Conservation (phyloP, 2,888 invertebrate genomes). For the Mycalesis mineus region DNA sequence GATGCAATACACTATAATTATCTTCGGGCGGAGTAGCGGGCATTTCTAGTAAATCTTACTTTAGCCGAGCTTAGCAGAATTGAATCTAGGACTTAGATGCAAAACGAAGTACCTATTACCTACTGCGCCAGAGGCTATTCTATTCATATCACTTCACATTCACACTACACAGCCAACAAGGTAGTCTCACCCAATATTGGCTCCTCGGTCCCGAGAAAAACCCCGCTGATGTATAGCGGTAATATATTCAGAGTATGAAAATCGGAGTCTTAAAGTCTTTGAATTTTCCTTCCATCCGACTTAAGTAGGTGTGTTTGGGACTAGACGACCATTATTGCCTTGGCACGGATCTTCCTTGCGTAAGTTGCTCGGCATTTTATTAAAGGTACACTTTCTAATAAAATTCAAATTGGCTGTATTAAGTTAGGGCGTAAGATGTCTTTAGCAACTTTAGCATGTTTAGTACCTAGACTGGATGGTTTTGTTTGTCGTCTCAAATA, state of each 20-base stretch:
- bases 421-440: background rate
- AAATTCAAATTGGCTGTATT: slow-evolving; percentile 10
- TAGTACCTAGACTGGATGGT: background rate
- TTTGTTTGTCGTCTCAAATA: too few species aligned
- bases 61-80: too few species aligned
- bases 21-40: too few species aligned
- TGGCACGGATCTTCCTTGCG: slow-evolving; percentile 12
- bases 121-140: background rate
- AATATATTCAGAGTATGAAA: slow-evolving; percentile 51
- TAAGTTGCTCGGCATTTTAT: slow-evolving; percentile 11
- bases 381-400: slow-evolving; percentile 11
- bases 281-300: slow-evolving; percentile 34
- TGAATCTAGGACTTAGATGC: too few species aligned
- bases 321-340: slow-evolving; percentile 23
- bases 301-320: slow-evolving; percentile 24
- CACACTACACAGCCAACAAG: background rate
- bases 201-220: slow-evolving; percentile 23
- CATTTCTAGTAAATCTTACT: too few species aligned
- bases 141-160: too few species aligned
- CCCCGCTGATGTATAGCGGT: slow-evolving; percentile 34
- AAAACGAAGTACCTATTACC: too few species aligned
- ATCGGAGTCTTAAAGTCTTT: slow-evolving; percentile 40
- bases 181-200: slow-evolving; percentile 29
- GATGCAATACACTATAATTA: too few species aligned
- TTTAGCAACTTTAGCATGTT: background rate